Base-by-base conservation (phyloP, 23 tunicate genomes). In the Halocynthia roretzi region DNA sequence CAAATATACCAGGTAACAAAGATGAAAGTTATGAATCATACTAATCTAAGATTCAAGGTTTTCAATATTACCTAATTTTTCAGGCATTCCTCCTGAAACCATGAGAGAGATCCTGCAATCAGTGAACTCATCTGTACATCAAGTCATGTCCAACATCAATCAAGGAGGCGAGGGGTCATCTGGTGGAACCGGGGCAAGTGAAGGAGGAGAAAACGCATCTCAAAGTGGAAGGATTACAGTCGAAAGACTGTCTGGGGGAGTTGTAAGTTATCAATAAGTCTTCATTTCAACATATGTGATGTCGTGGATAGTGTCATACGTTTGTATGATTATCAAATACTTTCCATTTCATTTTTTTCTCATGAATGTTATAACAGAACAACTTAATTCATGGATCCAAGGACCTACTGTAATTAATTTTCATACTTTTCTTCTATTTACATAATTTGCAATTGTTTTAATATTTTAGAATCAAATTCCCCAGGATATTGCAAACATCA, bases 401-500 rank as follows among this genome's bases (percentile, higher is more conserved):
- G 4, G 4, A 1, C 64, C 64, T 17, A 58, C n/a, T 1, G 64
- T 14, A 14, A n/a, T 58, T 58, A 58, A n/a, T 58, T 2, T 58
- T 4, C 17, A n/a, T 58, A n/a, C 17, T 14, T 58, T 58, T 17
- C 4, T 58, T 58, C 44, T 31, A 31, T 31, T n/a, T n/a, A n/a
- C n/a, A n/a, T n/a, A n/a, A n/a, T n/a, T 31, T 31, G 44, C 51
- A 21, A 69, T 19, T 54, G 14, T 18, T 8, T 60, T 60, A 15
- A 0, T 23, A 71, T 71, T 71, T 7, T 50, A 71, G 79, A 64
- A 79, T 6, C 87, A 83, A 76, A 74, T 72, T 23, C 75, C 77
- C 0, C 58, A 56, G 52, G 81, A 81, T 67, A 56, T 86, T 19
- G 67, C 92, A 6, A 76, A 68, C 76, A 86, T 86, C 5, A 54